These are phyloP conservation scores for Paralichthys olivaceus DNA, from an alignment of 2,113 vertebrate species.

Conservation along the genomic window DNA sequence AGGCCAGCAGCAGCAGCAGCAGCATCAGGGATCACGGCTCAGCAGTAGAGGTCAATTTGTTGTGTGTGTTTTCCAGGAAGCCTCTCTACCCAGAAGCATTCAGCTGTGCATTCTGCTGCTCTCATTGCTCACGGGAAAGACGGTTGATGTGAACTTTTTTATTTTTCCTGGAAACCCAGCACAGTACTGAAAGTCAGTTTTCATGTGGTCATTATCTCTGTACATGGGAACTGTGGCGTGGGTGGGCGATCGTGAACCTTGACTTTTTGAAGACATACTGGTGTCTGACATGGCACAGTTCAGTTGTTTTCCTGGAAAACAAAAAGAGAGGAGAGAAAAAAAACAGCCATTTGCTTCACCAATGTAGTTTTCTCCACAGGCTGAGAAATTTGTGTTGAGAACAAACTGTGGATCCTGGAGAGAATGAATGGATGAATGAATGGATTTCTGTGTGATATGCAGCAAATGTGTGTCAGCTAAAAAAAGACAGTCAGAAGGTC, in stretches of 20 bases:
- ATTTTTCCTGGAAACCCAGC: slow-evolving; percentile 58
- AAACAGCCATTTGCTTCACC: not conserved
- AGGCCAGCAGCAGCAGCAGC: slow-evolving; percentile 8
- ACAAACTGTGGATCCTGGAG: not conserved
- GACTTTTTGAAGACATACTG: slow-evolving; percentile 12
- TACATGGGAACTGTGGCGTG: slow-evolving; percentile 16
- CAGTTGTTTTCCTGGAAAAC: slow-evolving; percentile 2
- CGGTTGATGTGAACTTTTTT: slow-evolving; percentile 22
- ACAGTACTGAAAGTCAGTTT: slow-evolving; percentile 48
- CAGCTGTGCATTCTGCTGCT: slow-evolving; percentile 60
- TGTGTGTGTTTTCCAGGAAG: slow-evolving; percentile 75
- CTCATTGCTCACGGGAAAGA: slow-evolving; percentile 40
- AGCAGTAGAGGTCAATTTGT: slow-evolving; percentile 60
- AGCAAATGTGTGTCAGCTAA: not conserved
- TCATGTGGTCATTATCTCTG: slow-evolving; percentile 47
- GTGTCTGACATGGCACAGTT: slow-evolving; percentile 13
- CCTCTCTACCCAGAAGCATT: slow-evolving; percentile 68
- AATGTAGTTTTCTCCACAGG: not conserved
- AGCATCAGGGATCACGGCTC: slow-evolving; percentile 51
- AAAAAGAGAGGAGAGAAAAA: not conserved
- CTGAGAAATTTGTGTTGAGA: not conserved
- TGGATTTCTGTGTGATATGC: not conserved
- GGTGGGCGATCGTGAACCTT: slow-evolving; percentile 15
- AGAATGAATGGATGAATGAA: too few relatives aligned
- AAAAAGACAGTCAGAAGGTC: not conserved